phyloP scores from a whole-genome alignment of 2,113 vertebrate species.

The Dicentrarchus labrax region DNA sequence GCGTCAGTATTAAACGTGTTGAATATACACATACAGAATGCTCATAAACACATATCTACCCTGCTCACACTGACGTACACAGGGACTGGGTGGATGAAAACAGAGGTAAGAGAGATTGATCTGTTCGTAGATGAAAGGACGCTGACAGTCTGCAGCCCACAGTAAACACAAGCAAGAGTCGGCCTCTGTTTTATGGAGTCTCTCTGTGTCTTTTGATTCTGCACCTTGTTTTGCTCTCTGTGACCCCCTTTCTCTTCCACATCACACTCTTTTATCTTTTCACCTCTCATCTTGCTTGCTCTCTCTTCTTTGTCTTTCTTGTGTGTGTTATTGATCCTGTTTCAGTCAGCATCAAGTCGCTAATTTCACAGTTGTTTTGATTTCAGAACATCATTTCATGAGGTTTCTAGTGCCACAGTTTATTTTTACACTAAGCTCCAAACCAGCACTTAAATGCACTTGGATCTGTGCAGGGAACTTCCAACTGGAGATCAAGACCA shows the following conservation, averaged over 20 bases:
- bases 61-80: not conserved
- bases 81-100: not conserved
- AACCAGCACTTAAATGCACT: constrained; percentile 16
- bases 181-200: not conserved
- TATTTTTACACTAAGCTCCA: constrained; percentile 15
- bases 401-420: not conserved
- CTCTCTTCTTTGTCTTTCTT: not conserved
- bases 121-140: constrained; percentile 12
- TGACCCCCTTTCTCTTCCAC: not conserved
- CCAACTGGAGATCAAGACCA: constrained; percentile 7
- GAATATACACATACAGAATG: too few species aligned
- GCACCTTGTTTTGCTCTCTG: not conserved
- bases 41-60: not conserved
- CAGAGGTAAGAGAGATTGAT: not conserved
- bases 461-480: constrained; percentile 19
- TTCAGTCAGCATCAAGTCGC: not conserved
- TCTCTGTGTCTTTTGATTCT: not conserved
- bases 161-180: not conserved
- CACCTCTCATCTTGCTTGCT: not conserved
- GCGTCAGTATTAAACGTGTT: too few species aligned
- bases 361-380: not conserved
- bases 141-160: not conserved
- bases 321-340: too few species aligned
- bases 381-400: not conserved
- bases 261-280: not conserved